Conservation (phyloP, 2,113 vertebrate genomes). For the Oenanthe oenanthe region DNA sequence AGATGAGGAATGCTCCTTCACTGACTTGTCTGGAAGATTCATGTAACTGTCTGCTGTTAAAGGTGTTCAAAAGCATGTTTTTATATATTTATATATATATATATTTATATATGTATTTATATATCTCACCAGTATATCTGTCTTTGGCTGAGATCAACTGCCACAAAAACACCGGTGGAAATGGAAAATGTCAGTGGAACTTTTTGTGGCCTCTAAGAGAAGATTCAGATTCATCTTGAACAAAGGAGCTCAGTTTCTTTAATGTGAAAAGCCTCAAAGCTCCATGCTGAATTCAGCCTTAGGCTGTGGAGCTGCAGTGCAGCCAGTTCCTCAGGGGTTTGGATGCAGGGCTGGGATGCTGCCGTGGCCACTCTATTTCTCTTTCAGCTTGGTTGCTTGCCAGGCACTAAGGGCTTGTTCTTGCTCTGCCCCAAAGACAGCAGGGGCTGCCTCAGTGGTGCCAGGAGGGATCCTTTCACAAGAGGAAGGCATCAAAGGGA, state of each 20-base stretch:
- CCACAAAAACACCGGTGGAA: not conserved
- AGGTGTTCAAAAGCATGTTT: not conserved
- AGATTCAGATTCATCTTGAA: conserved; percentile 46
- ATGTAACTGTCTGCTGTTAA: not conserved
- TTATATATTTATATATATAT: conserved; percentile 4
- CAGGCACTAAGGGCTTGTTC: not conserved
- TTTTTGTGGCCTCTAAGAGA: conserved; percentile 8
- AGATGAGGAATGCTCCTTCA: not conserved
- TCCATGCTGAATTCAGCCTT: not conserved
- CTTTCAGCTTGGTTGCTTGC: not conserved
- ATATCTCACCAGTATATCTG: not conserved
- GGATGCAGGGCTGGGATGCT: not conserved
- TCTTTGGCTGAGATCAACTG: not conserved
- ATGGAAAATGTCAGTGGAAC: conserved; percentile 45
- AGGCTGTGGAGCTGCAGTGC: not conserved
- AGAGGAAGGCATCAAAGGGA: not conserved
- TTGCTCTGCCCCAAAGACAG: not conserved
- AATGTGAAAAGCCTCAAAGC: not conserved
- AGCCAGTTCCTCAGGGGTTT: not conserved
- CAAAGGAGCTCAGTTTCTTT: not conserved
- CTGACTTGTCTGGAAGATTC: not conserved
- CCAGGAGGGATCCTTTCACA: not conserved
- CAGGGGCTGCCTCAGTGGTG: not conserved
- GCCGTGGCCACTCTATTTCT: not conserved
- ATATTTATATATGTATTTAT: conserved; percentile 25